Evolutionary conservation across 2,797 vertebrate species (phyloP).

Genomic region (Ctenochaetus hawaiiensis): DNA sequence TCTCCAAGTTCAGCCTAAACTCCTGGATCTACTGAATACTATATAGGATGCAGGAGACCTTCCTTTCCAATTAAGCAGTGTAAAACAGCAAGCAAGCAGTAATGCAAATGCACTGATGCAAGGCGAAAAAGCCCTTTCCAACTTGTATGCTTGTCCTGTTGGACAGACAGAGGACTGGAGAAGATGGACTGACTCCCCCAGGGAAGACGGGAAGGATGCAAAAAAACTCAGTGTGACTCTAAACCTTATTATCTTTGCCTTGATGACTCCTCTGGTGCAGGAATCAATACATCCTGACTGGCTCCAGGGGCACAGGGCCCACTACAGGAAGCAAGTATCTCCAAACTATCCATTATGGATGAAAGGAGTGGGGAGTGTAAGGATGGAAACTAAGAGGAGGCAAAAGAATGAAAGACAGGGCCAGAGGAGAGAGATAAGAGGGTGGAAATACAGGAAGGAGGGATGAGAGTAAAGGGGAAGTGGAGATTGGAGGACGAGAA

Average conservation of each 20-base stretch:
- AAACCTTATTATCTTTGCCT: slow-evolving; percentile 74
- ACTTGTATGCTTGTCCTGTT: background rate
- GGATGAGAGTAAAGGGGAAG: slow-evolving; percentile 1
- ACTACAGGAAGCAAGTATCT: slow-evolving; percentile 67
- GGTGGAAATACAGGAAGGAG: slow-evolving; percentile 16
- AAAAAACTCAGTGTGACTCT: slow-evolving; percentile 58
- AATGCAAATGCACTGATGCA: no score
- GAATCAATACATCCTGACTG: slow-evolving; percentile 72
- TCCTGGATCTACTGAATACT: no score
- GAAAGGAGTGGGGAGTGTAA: slow-evolving; percentile 44
- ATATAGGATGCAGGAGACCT: no score
- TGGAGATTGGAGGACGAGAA: slow-evolving; percentile 11
- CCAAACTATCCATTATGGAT: slow-evolving; percentile 75
- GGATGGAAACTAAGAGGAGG: slow-evolving; percentile 13
- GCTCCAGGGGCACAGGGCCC: slow-evolving; percentile 56
- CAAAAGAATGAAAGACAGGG: slow-evolving; percentile 8
- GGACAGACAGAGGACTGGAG: slow-evolving; percentile 31
- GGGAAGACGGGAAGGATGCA: slow-evolving; percentile 31
- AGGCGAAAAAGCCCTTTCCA: no score
- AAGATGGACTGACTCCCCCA: slow-evolving; percentile 32
- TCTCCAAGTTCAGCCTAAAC: no score
- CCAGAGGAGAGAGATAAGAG: slow-evolving; percentile 1
- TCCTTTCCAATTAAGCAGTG: no score
- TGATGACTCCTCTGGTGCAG: slow-evolving; percentile 63
- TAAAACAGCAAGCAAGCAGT: no score